Evolutionary conservation across 2,113 vertebrate genomes (phyloP).

Genomic region (Tamias sibiricus): DNA sequence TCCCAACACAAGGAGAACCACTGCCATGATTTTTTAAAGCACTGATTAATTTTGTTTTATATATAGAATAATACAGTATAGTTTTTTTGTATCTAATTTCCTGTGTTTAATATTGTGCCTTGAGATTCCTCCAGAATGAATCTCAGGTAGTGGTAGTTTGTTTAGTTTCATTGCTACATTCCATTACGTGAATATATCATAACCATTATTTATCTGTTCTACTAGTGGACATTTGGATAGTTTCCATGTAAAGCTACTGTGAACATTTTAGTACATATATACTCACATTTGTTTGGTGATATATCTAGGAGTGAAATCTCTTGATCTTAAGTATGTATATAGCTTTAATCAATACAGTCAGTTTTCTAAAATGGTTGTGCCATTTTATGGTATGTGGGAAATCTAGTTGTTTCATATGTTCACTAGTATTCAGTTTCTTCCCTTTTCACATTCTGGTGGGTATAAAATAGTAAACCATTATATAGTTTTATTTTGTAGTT

Average conservation of each 20-base stretch:
- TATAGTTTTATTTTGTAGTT: neutral
- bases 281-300: neutral
- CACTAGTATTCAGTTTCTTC: neutral
- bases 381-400: neutral
- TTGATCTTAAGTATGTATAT: neutral
- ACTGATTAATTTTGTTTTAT: neutral
- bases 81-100: neutral
- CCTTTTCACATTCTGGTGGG: neutral
- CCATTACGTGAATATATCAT: neutral
- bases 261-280: neutral
- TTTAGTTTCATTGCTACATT: constrained; percentile 36
- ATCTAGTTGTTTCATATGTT: neutral
- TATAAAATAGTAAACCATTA: neutral
- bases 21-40: neutral
- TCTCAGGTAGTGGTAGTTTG: neutral
- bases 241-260: neutral
- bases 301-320: constrained; percentile 5
- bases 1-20: neutral
- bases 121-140: neutral
- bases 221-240: neutral
- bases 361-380: neutral
- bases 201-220: neutral
- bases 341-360: neutral
- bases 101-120: neutral
- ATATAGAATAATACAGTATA: neutral